Conservation (phyloP, 2,888 invertebrate genomes). For the Augochlorella aurata region DNA sequence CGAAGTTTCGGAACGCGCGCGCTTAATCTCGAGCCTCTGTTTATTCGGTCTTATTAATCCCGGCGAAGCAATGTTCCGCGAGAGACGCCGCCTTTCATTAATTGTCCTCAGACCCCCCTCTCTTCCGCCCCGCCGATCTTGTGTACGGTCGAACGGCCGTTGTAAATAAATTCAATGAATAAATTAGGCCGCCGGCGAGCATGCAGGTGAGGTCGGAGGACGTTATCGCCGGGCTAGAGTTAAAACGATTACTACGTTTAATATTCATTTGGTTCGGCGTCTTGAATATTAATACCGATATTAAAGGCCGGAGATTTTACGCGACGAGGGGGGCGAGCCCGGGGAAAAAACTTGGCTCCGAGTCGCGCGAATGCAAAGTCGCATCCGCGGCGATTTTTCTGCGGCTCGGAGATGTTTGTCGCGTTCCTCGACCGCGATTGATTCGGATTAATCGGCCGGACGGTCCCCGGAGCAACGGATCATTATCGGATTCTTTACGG, state of each 20-base stretch:
- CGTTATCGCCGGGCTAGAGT: constrained; percentile 69
- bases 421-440: not conserved
- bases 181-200: constrained; percentile 17
- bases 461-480: constrained; percentile 7
- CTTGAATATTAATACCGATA: constrained; percentile 78
- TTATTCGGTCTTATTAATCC: constrained; percentile 27
- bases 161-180: constrained; percentile 36
- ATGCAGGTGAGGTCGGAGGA: constrained; percentile 30
- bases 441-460: not conserved
- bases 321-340: constrained; percentile 43
- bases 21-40: constrained; percentile 28
- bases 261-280: constrained; percentile 79
- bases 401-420: not conserved
- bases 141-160: not conserved
- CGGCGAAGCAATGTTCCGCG: not conserved
- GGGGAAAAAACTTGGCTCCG: constrained; percentile 15
- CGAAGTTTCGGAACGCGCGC: constrained; percentile 11
- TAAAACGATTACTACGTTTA: constrained; percentile 80
- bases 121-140: not conserved
- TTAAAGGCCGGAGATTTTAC: constrained; percentile 61
- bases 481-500: constrained; percentile 8
- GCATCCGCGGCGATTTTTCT: not conserved
- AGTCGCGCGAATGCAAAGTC: not conserved
- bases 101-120: not conserved
- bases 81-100: constrained; percentile 1